Conservation (phyloP, 2,797 vertebrate species). For the Mormyrops attenuatus region DNA sequence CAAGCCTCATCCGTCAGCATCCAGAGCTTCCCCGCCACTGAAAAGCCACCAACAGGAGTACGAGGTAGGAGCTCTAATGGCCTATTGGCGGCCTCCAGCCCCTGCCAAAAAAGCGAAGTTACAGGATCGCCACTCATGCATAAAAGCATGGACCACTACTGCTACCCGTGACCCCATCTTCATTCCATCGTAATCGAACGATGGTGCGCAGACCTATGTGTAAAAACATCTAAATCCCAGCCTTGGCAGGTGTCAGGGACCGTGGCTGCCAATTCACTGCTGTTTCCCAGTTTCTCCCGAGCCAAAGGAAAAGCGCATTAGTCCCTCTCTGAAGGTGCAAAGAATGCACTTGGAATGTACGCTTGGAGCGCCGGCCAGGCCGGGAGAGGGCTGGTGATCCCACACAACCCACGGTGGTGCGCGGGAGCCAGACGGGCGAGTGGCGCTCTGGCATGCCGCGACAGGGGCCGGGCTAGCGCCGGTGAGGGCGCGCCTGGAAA, state of each 20-base stretch:
- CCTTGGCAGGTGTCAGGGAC: background rate
- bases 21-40: background rate
- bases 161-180: background rate
- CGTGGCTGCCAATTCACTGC: background rate
- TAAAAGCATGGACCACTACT: background rate
- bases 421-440: background rate
- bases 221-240: background rate
- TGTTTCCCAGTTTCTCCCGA: background rate
- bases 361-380: background rate
- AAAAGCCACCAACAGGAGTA: background rate
- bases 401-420: background rate
- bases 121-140: background rate
- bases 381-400: background rate
- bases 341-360: background rate
- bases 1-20: background rate
- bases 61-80: background rate
- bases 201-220: background rate
- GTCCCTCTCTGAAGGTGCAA: background rate
- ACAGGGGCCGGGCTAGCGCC: conserved; percentile 30
- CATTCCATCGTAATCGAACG: background rate
- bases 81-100: background rate
- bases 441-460: conserved; percentile 29
- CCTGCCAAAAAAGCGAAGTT: background rate
- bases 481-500: conserved; percentile 30
- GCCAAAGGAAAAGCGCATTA: background rate